phyloP scores from a whole-genome alignment of 2,888 invertebrate genomes.

The Troides aeacus region DNA sequence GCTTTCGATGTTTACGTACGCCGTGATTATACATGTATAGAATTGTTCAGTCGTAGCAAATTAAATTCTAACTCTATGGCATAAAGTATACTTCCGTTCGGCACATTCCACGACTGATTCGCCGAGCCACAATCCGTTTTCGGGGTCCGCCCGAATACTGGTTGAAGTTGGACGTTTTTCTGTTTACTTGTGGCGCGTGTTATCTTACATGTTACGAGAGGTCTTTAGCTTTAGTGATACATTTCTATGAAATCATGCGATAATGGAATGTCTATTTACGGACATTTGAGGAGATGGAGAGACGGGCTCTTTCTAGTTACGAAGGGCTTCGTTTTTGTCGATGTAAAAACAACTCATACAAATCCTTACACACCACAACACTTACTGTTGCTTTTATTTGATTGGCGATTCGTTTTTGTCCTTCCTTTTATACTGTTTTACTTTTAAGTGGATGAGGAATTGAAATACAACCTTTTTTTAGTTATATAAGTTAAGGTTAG shows the following conservation, averaged over 20 bases:
- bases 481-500: too few species aligned
- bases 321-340: not conserved
- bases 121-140: not conserved
- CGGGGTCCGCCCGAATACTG: slow-evolving; percentile 1
- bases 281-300: not conserved
- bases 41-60: not conserved
- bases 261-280: slow-evolving; percentile 3
- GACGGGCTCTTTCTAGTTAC: too few species aligned
- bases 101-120: not conserved
- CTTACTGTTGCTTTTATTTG: not conserved
- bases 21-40: slow-evolving; percentile 57
- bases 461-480: not conserved
- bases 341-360: not conserved
- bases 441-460: not conserved
- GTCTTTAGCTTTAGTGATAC: not conserved
- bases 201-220: not conserved
- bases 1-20: slow-evolving; percentile 61
- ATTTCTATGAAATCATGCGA: not conserved
- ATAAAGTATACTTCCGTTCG: not conserved
- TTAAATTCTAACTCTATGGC: not conserved
- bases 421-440: not conserved
- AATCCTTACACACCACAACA: not conserved
- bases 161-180: slow-evolving; percentile 7
- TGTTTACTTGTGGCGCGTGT: slow-evolving; percentile 3
- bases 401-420: too few species aligned